Base-by-base conservation (phyloP, 1,140 invertebrate species). In the Habropoda laboriosa region DNA sequence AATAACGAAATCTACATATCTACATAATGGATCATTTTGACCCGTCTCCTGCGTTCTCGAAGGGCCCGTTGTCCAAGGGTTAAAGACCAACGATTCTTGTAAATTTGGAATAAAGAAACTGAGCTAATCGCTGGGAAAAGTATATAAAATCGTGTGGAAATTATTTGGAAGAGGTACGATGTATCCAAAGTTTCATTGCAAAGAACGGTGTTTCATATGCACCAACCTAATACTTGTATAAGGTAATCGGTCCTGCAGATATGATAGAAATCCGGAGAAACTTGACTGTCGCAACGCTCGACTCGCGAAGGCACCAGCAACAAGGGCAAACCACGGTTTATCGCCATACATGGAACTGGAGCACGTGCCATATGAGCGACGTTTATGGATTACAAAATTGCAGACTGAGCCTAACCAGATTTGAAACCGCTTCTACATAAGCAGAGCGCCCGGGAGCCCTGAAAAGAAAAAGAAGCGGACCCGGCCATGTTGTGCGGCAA, bases 291-390 rank as follows among this genome's bases (percentile, higher is more conserved):
- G 82, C 83, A 85, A 86, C 60, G 58, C 30, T 60, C 21, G 21
- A 40, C 71, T 73, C 60, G 79, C 83, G 71, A 74, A 87, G 77
- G 80, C 83, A 83, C 84, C 81, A 74, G 79, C 83, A 83, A 86
- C 89, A 90, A 90, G 89, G 89, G 87, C 90, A 86, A n/a, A 83
- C 82, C 80, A 75, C 71, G 84, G 85, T 89, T 91, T 90, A 79
- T 90, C 80, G 80, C 90, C 89, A 87, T 91, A 91, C 88, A 92
- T 90, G 90, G 90, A 91, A 89, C 89, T 91, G 82, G 89, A 91
- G 89, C 90, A 89, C 88, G 86, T 83, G 86, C 87, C 87, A 79
- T 86, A 86, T 82, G 79, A 73, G 86, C 72, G 84, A 82, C 86
- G 86, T 87, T 89, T 88, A 89, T 82, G 82, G 87, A 88, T 91